phyloP scores from a whole-genome alignment of 2,888 invertebrate genomes.

The Phrixothrix hirtus region DNA sequence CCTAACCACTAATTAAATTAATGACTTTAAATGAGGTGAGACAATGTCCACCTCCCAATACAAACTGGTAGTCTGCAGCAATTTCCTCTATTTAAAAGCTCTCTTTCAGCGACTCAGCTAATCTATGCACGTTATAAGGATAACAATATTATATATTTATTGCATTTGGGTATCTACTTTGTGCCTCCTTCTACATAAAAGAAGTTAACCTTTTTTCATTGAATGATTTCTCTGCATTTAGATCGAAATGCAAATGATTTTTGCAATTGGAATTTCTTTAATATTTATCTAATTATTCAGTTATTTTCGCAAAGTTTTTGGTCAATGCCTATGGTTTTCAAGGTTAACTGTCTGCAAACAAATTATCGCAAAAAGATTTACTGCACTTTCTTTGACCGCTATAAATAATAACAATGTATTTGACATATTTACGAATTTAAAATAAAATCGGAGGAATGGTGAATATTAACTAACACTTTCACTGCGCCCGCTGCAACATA shows the following conservation, averaged over 20 bases:
- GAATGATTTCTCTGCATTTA: constrained; percentile 21
- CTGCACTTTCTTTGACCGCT: neutral
- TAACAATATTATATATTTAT: constrained; percentile 28
- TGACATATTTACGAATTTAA: neutral
- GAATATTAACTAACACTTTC: constrained; percentile 9
- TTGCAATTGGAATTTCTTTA: too few species aligned
- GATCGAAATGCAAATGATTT: neutral
- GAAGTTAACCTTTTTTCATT: constrained; percentile 30
- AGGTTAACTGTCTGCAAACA: constrained; percentile 20
- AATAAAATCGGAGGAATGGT: neutral
- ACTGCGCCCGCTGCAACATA: constrained; percentile 19
- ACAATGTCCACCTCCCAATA: constrained; percentile 44
- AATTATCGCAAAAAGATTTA: neutral
- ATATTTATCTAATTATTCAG: too few species aligned
- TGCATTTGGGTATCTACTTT: constrained; percentile 27
- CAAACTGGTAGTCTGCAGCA: constrained; percentile 44
- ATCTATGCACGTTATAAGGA: constrained; percentile 26
- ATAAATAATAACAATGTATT: neutral
- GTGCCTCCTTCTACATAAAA: constrained; percentile 25
- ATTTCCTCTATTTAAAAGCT: constrained; percentile 50
- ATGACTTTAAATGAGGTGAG: constrained; percentile 37
- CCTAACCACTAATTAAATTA: constrained; percentile 29
- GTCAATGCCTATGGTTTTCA: constrained; percentile 21
- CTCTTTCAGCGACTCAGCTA: constrained; percentile 34
- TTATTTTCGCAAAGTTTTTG: neutral